phyloP scores from a whole-genome alignment of 2,797 vertebrate species.

The Scomberomorus guttatus region DNA sequence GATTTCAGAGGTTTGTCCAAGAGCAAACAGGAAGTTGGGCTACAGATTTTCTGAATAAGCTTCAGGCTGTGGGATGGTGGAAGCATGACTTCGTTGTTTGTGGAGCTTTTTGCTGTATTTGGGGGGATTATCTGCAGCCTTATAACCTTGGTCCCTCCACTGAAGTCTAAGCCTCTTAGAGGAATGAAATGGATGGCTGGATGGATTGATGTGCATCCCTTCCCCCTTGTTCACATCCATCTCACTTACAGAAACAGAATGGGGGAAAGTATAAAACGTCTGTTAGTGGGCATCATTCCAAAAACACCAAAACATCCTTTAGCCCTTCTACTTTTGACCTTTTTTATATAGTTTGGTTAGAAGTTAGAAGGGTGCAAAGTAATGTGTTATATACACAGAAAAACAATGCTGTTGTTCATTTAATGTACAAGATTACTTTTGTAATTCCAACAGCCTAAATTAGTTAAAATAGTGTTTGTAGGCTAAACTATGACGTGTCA shows the following conservation, averaged over 20 bases:
- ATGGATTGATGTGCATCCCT: conserved; percentile 69
- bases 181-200: conserved; percentile 77
- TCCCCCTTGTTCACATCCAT: conserved; percentile 66
- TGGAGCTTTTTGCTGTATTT: conserved; percentile 72
- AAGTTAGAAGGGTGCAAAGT: neutral
- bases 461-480: too few relatives aligned
- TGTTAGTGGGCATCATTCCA: conserved; percentile 31
- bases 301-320: conserved; percentile 31
- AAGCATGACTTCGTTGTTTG: conserved; percentile 59
- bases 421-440: too few relatives aligned
- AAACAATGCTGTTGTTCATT: too few relatives aligned
- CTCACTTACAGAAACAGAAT: conserved; percentile 57
- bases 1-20: conserved; percentile 41
- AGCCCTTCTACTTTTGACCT: neutral
- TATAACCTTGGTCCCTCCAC: conserved; percentile 79
- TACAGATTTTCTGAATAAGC: conserved; percentile 63
- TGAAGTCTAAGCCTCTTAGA: conserved; percentile 84
- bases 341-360: neutral
- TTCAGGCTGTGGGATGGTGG: conserved; percentile 45
- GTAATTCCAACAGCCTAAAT: too few relatives aligned
- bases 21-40: conserved; percentile 54
- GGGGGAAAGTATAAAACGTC: conserved; percentile 39
- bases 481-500: neutral
- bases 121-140: conserved; percentile 79
- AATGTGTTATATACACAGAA: too few relatives aligned